A percentile compares a stretch with the other conserved stretches of the same genome.
phyloP scores from a whole-genome alignment of 2,888 invertebrate species.

The Steinernema carpocapsae region DNA sequence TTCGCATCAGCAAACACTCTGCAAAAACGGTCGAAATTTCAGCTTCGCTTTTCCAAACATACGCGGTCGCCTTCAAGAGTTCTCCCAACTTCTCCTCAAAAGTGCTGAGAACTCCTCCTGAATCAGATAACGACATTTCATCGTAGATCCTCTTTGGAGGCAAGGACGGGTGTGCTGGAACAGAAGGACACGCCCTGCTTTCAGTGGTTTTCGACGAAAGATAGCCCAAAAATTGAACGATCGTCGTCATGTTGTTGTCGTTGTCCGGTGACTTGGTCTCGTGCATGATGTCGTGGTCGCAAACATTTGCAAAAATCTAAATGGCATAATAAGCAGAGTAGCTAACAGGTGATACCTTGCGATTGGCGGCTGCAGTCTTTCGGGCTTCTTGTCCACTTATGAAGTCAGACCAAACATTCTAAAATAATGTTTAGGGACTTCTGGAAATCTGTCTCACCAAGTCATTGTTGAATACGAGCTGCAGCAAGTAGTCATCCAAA shows the following conservation, averaged over 20 bases:
- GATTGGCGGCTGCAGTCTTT: conserved; percentile 34
- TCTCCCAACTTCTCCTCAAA: conserved; percentile 46
- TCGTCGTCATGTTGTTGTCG: neutral
- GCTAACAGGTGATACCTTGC: neutral
- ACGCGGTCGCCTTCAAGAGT: conserved; percentile 47
- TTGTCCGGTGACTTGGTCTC: neutral
- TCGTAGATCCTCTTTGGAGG: conserved; percentile 24
- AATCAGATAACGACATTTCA: conserved; percentile 32
- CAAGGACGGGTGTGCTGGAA: conserved; percentile 39
- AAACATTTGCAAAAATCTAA: conserved; percentile 34
- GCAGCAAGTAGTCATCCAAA: conserved; percentile 63
- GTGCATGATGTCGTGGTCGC: conserved; percentile 35
- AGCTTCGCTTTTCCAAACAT: neutral
- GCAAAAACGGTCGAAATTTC: neutral
- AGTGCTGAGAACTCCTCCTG: conserved; percentile 40
- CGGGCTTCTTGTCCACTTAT: conserved; percentile 48
- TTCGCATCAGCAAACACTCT: conserved; percentile 46
- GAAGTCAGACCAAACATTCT: conserved; percentile 60
- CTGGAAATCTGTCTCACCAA: conserved; percentile 34
- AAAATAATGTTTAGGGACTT: neutral
- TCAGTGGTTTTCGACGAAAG: neutral
- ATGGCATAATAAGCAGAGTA: neutral
- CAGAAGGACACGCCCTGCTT: conserved; percentile 32
- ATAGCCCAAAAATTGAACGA: neutral
- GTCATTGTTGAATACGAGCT: conserved; percentile 56